Base-by-base conservation (phyloP, 2,888 invertebrate genomes). In the Aproaerema taeniolella region DNA sequence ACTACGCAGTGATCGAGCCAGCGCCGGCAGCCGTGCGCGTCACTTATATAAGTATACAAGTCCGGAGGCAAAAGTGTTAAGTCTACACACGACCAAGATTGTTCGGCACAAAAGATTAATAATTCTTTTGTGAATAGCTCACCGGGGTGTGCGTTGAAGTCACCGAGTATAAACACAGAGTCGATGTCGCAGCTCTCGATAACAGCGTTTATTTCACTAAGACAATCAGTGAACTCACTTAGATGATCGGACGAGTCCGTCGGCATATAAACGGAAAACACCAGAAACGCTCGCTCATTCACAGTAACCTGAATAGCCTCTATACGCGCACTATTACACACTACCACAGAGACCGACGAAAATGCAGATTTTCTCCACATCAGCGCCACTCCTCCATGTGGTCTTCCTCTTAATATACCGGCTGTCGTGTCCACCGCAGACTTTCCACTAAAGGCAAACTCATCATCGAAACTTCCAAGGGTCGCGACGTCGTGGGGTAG, bases 191-290 rank as follows among this genome's bases (percentile, higher is more conserved):
- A 8, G 12, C 16, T 16, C 10, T 26, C 36, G 14, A 28, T 26
- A 6, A 36, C 8, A 6, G 36, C 36, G 9, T 10, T 14, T 4
- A 36, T 28, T 10, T 24, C 28, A 15, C 30, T 17, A 17, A 37
- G 6, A 11, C 37, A 37, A 2, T 29, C 37, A 0, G 49, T 52
- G 41, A 52, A 55, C 17, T 49, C 46, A 1, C 30, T 14, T 5
- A 58, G 10, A 31, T 58, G 50, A 1, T 53, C 51, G n/a, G 5
- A 10, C 2, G 17, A 11, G 11, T 52, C 47, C 1, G 49, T 53
- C 1, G 56, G 57, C 55, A 59, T 54, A 17, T 58, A 59, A 1
- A 53, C 50, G 20, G 34, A 41, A 2, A 53, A 31, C 2, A 56
- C 34, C 20, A 55, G 5, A 12, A 56, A 29, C 1, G 33, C 25